phyloP scores from a whole-genome alignment of 2,797 vertebrate species.

The Anableps anableps region DNA sequence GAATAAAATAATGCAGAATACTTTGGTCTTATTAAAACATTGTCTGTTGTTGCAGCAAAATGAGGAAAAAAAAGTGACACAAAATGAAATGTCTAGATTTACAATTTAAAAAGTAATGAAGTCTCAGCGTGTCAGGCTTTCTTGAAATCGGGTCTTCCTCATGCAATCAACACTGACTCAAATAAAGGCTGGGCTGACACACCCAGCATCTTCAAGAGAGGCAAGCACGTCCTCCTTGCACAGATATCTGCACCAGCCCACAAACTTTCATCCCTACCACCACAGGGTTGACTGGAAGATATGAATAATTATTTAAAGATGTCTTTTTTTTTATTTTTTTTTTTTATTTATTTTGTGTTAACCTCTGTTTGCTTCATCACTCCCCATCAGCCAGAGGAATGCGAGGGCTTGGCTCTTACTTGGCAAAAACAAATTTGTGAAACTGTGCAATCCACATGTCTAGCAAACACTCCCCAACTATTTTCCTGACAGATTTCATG shows the following conservation, averaged over 20 bases:
- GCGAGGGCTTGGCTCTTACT: constrained; percentile 48
- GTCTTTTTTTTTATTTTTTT: constrained; percentile 23
- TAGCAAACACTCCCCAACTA: neutral
- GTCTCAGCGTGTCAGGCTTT: neutral
- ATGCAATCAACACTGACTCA: constrained; percentile 40
- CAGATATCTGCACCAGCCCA: constrained; percentile 41
- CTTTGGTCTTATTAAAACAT: neutral
- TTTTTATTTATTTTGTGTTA: neutral
- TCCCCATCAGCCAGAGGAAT: constrained; percentile 61
- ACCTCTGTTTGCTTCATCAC: constrained; percentile 44
- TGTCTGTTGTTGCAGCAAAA: neutral
- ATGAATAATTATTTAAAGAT: constrained; percentile 68
- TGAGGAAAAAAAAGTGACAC: neutral
- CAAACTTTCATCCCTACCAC: constrained; percentile 45
- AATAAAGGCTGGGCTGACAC: constrained; percentile 47
- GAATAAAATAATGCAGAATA: neutral
- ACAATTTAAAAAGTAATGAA: neutral
- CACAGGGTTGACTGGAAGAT: constrained; percentile 52
- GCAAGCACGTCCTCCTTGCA: constrained; percentile 36
- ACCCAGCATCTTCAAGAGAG: constrained; percentile 48
- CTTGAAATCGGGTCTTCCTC: constrained; percentile 26
- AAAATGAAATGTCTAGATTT: neutral
- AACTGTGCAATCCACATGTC: constrained; percentile 23
- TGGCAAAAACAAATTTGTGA: constrained; percentile 54
- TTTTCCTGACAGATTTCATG: constrained; percentile 20